Base-by-base conservation (phyloP, 64 coral and sea anemone genomes). In the Trachythela sp. region DNA sequence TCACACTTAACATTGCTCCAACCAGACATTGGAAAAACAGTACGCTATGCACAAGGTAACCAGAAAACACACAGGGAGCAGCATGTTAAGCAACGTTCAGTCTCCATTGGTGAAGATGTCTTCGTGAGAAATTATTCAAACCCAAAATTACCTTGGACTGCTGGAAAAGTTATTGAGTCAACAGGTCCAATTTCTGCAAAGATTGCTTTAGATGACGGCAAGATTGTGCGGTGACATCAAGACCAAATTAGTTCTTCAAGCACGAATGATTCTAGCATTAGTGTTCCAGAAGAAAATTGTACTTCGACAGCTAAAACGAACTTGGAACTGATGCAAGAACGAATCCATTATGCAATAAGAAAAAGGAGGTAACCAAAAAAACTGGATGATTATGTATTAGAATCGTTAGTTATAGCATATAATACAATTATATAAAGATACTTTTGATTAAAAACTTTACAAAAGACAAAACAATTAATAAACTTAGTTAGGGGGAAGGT, bases 121-220 rank as follows among this genome's bases (percentile, higher is more conserved):
- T n/a, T n/a, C n/a, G n/a, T n/a, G n/a, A n/a, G n/a, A n/a, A n/a
- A n/a, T n/a, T n/a, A n/a, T n/a, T n/a, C n/a, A n/a, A n/a, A n/a
- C n/a, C n/a, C n/a, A n/a, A n/a, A n/a, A n/a, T n/a, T n/a, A n/a
- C n/a, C n/a, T n/a, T n/a, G n/a, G n/a, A n/a, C n/a, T n/a, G n/a
- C n/a, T n/a, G n/a, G n/a, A n/a, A n/a, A n/a, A n/a, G n/a, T n/a
- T n/a, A n/a, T n/a, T n/a, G n/a, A n/a, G n/a, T n/a, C n/a, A n/a
- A 20, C 26, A 3, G 90, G 90, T 36, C 85, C 90, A 48, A 68
- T 92, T 39, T 92, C 90, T 32, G 48, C 59, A 14, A n/a, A 39
- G 17, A 48, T 92, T 42, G 26, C 48, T 9, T 49, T 88, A 20
- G 35, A 37, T 34, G n/a, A 92, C 58, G 90, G 90, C 18, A 33